phyloP scores from a whole-genome alignment of 2,888 invertebrate species.

The Melinaea marsaeus region DNA sequence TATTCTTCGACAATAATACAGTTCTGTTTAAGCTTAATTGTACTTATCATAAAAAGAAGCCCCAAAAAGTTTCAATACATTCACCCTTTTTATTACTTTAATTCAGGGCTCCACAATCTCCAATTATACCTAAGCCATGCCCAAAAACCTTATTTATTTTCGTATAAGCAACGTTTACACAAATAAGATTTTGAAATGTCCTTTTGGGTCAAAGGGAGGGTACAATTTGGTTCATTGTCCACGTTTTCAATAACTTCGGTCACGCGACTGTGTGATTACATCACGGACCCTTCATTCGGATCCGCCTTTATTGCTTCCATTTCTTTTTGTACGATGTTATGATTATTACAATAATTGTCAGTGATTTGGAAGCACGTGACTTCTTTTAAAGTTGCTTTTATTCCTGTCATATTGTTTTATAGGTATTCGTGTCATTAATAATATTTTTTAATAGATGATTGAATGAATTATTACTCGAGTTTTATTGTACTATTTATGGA shows the following conservation, averaged over 20 bases:
- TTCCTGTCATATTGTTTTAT: background rate
- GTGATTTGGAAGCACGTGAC: slow-evolving; percentile 5
- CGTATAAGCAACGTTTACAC: slow-evolving; percentile 10
- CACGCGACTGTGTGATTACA: slow-evolving; percentile 29
- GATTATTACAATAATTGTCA: slow-evolving; percentile 20
- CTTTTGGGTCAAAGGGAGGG: slow-evolving; percentile 22
- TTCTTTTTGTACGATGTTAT: slow-evolving; percentile 17
- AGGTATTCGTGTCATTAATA: background rate
- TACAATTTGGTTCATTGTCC: slow-evolving; percentile 28
- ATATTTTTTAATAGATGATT: no score
- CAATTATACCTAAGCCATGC: slow-evolving; percentile 3
- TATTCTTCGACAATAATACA: background rate
- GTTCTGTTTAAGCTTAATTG: background rate
- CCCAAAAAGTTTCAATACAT: background rate
- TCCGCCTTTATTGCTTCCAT: slow-evolving; percentile 16
- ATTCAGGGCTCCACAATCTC: slow-evolving; percentile 5
- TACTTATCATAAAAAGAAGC: background rate
- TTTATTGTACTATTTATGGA: no score
- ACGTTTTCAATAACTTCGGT: slow-evolving; percentile 32
- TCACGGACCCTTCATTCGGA: slow-evolving; percentile 24
- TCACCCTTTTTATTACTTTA: slow-evolving; percentile 2
- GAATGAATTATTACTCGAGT: no score
- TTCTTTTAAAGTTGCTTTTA: background rate
- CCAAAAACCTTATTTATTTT: slow-evolving; percentile 10
- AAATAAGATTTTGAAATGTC: slow-evolving; percentile 14